Conservation (phyloP, 2,797 vertebrate genomes). For the Rhinogobio ventralis region DNA sequence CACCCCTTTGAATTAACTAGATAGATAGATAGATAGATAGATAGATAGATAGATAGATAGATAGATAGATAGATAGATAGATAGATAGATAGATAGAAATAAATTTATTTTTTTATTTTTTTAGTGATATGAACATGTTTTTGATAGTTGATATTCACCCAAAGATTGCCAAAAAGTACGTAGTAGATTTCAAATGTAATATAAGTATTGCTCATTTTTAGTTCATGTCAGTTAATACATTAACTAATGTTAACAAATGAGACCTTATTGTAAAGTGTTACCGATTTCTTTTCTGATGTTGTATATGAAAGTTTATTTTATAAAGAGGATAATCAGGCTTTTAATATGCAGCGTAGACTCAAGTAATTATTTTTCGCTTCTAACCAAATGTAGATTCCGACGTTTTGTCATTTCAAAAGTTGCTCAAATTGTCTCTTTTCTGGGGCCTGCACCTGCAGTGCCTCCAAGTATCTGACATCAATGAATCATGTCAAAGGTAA, state of each 20-base stretch:
- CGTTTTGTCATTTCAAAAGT: constrained; percentile 23
- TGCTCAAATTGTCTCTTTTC: constrained; percentile 19
- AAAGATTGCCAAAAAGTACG: background rate
- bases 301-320: constrained; percentile 6
- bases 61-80: too few relatives aligned
- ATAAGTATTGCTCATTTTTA: background rate
- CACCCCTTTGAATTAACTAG: too few relatives aligned
- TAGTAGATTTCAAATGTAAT: background rate
- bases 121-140: background rate
- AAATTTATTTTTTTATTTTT: too few relatives aligned
- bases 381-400: constrained; percentile 12
- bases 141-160: background rate
- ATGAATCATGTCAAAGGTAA: constrained; percentile 65
- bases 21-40: too few relatives aligned
- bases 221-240: too few relatives aligned
- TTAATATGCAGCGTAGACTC: constrained; percentile 11
- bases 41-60: too few relatives aligned
- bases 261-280: too few relatives aligned
- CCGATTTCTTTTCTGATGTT: background rate
- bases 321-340: constrained; percentile 8
- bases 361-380: constrained; percentile 24
- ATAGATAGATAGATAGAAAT: too few relatives aligned
- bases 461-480: constrained; percentile 55
- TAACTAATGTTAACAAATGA: too few relatives aligned
- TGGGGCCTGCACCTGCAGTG: constrained; percentile 48